Conservation (phyloP, 2,888 invertebrate genomes). For the Andrena camellia region DNA sequence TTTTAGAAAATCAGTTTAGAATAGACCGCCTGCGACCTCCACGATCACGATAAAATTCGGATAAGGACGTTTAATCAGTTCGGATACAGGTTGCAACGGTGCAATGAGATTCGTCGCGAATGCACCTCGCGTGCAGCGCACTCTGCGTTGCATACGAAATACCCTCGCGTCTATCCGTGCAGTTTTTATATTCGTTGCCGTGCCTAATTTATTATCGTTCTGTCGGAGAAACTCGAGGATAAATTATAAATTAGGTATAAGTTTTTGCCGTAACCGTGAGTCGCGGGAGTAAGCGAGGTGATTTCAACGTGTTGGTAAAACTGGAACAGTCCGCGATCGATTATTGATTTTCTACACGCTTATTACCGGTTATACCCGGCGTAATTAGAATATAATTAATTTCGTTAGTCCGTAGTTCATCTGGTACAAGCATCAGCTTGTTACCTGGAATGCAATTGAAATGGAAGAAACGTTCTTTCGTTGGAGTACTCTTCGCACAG, state of each 20-base stretch:
- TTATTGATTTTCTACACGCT: constrained; percentile 21
- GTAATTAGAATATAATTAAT: constrained; percentile 48
- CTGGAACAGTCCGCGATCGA: constrained; percentile 22
- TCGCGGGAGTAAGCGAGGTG: neutral
- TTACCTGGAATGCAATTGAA: constrained; percentile 39
- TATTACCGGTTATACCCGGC: constrained; percentile 11
- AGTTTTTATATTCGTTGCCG: neutral
- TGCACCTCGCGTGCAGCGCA: neutral
- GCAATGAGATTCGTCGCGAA: neutral
- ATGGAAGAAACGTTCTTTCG: constrained; percentile 22
- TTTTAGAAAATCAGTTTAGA: neutral
- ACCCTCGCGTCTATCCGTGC: neutral
- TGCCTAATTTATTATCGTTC: neutral
- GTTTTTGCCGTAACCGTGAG: neutral
- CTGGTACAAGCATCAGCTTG: constrained; percentile 24
- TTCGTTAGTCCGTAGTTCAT: constrained; percentile 28
- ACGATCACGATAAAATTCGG: neutral
- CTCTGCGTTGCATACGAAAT: neutral
- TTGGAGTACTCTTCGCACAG: constrained; percentile 9
- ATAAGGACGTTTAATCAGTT: constrained; percentile 2
- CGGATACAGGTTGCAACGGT: neutral
- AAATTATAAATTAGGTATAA: neutral
- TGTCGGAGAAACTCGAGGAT: neutral
- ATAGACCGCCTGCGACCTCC: neutral
- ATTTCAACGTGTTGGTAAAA: neutral